Evolutionary conservation across 2,113 vertebrate species (phyloP).

Genomic region (Phrynosoma blainvillii): DNA sequence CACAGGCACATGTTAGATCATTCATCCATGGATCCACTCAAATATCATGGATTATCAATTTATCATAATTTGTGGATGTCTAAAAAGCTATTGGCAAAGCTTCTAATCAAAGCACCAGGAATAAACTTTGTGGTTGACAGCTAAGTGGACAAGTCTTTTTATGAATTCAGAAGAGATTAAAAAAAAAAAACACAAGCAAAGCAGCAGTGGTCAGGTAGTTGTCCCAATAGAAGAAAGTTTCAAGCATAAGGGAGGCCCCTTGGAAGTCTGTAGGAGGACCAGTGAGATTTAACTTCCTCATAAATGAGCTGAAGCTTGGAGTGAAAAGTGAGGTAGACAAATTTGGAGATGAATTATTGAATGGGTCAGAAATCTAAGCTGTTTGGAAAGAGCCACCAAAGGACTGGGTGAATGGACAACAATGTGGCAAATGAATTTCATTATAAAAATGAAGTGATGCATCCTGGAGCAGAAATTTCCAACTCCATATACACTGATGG

Average conservation of each 20-base stretch:
- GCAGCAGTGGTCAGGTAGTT: neutral
- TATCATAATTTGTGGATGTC: neutral
- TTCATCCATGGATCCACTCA: neutral
- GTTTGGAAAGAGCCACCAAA: neutral
- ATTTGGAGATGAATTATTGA: neutral
- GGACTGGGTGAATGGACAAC: neutral
- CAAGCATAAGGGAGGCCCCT: neutral
- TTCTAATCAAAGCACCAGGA: neutral
- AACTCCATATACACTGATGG: neutral
- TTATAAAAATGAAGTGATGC: neutral
- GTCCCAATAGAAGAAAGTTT: neutral
- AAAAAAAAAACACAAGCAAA: neutral
- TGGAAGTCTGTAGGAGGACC: neutral
- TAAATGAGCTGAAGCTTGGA: neutral
- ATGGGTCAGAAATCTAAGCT: neutral
- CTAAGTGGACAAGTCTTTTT: neutral
- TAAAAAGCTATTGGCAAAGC: neutral
- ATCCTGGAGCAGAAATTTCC: neutral
- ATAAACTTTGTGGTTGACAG: neutral
- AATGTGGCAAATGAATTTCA: neutral
- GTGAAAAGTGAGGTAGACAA: neutral
- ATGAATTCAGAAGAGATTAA: neutral
- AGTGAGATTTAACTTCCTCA: constrained; percentile 1
- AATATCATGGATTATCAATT: neutral
- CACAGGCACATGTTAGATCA: neutral